A percentile compares a stretch with the other conserved stretches of the same genome.
phyloP scores from a whole-genome alignment of 2,797 vertebrate species.

The Huso huso region DNA sequence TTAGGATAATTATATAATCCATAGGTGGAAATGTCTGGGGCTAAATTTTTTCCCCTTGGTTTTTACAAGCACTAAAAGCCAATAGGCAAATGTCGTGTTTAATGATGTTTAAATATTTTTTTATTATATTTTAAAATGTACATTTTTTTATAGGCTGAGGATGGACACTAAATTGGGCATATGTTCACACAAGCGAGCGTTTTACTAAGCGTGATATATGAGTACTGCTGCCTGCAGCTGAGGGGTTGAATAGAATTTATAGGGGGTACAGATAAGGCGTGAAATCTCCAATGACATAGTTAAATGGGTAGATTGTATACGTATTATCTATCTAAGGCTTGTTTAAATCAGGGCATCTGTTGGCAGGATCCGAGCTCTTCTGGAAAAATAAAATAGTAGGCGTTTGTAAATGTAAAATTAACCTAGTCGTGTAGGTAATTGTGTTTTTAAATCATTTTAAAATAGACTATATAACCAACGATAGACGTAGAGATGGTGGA shows the following conservation, averaged over 20 bases:
- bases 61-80: too few species aligned
- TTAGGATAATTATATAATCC: too few species aligned
- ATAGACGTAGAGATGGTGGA: too few species aligned
- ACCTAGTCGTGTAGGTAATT: too few species aligned
- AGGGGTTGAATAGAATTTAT: conserved; percentile 47
- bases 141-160: neutral
- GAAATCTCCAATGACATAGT: conserved; percentile 56
- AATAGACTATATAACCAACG: too few species aligned
- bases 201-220: conserved; percentile 46
- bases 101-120: too few species aligned
- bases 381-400: conserved; percentile 18
- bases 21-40: too few species aligned
- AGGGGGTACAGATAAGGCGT: conserved; percentile 54
- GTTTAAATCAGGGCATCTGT: conserved; percentile 50
- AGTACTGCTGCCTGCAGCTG: conserved; percentile 34
- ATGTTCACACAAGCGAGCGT: conserved; percentile 33
- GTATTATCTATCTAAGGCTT: conserved; percentile 31
- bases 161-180: conserved; percentile 31
- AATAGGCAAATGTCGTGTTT: too few species aligned
- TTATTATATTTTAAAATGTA: too few species aligned
- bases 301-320: conserved; percentile 55
- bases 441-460: too few species aligned
- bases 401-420: too few species aligned
- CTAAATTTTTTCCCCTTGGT: too few species aligned
- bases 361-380: conserved; percentile 20